phyloP scores from a whole-genome alignment of 2,888 invertebrate genomes.

The Drosophila phalerata region DNA sequence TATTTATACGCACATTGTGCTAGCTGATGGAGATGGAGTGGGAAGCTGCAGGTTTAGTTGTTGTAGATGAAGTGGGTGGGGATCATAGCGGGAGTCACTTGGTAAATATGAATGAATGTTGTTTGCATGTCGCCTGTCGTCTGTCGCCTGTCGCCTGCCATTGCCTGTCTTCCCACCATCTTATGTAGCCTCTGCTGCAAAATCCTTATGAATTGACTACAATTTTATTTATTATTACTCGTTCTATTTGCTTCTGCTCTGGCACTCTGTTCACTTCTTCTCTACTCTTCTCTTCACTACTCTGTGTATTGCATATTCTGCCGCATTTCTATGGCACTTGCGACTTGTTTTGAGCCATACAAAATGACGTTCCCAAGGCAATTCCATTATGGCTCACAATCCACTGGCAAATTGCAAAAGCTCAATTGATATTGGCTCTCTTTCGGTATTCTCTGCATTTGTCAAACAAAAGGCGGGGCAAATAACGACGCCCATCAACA shows the following conservation, averaged over 20 bases:
- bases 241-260: slow-evolving; percentile 60
- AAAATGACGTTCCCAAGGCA: slow-evolving; percentile 79
- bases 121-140: slow-evolving; percentile 64
- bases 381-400: slow-evolving; percentile 72
- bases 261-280: slow-evolving; percentile 25
- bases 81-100: slow-evolving; percentile 49
- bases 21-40: slow-evolving; percentile 34
- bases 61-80: slow-evolving; percentile 25
- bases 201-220: slow-evolving; percentile 82
- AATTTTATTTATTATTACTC: slow-evolving; percentile 81
- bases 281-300: slow-evolving; percentile 19
- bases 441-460: slow-evolving; percentile 17
- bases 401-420: slow-evolving; percentile 71
- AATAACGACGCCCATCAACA: background rate
- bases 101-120: slow-evolving; percentile 80
- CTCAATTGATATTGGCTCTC: slow-evolving; percentile 74
- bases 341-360: slow-evolving; percentile 74
- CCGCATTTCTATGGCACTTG: slow-evolving; percentile 61
- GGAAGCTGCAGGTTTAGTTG: slow-evolving; percentile 15
- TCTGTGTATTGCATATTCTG: slow-evolving; percentile 15
- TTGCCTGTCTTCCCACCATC: slow-evolving; percentile 3
- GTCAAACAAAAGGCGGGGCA: slow-evolving; percentile 35
- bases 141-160: slow-evolving; percentile 43
- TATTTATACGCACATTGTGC: slow-evolving; percentile 81
- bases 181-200: slow-evolving; percentile 42